These are phyloP conservation scores for Yasuhikotakia modesta DNA, from an alignment of 2,797 vertebrate genomes.

Conservation along the genomic window DNA sequence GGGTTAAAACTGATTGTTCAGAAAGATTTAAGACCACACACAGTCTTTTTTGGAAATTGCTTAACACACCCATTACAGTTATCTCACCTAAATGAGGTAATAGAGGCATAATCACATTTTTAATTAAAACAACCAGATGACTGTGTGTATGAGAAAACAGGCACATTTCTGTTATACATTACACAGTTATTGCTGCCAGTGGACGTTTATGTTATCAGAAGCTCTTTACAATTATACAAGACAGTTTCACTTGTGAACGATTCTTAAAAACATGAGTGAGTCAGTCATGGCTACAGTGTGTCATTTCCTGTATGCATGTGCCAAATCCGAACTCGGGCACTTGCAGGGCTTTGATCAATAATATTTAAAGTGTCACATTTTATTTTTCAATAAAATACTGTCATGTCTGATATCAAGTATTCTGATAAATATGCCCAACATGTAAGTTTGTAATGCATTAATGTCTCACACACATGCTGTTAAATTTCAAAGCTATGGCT, in stretches of 20 bases:
- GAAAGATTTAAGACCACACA: not conserved
- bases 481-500: not conserved
- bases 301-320: not conserved
- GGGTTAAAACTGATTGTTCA: not conserved
- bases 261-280: not conserved
- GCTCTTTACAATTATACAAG: not conserved
- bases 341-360: not conserved
- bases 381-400: not conserved
- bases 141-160: not conserved
- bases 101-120: not conserved
- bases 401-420: not conserved
- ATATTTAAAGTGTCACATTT: not conserved
- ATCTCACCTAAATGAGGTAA: not conserved
- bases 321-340: not conserved
- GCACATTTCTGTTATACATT: constrained; percentile 5
- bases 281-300: not conserved
- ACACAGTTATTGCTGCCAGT: not conserved
- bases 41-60: not conserved
- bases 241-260: not conserved
- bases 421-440: no score
- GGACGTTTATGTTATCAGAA: not conserved
- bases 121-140: not conserved
- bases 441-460: no score
- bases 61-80: not conserved
- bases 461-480: no score